Percentiles rank a stretch among this genome's conserved stretches.
These are phyloP conservation scores for Anisognathus igniventris DNA, from an alignment of 2,797 vertebrate genomes.

Conservation along the genomic window DNA sequence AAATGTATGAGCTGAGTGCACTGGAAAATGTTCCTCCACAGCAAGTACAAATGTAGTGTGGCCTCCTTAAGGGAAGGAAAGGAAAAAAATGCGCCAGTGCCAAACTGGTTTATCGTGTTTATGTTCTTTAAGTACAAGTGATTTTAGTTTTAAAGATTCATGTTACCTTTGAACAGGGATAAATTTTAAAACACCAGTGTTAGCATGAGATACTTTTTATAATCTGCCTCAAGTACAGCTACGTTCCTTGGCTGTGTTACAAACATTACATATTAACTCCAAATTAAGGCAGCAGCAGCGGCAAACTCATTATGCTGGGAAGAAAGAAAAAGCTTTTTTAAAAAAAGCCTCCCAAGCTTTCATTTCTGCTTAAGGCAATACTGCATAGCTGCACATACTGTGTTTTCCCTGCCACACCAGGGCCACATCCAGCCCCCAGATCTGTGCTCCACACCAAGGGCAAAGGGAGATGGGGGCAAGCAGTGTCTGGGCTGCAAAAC, in stretches of 20 bases:
- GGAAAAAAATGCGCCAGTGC: not conserved
- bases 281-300: slow-evolving; percentile 58
- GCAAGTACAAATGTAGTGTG: not conserved
- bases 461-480: not conserved
- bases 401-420: not conserved
- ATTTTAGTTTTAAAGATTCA: slow-evolving; percentile 56
- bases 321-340: not conserved
- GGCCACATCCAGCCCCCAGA: not conserved
- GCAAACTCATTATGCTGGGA: slow-evolving; percentile 41
- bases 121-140: slow-evolving; percentile 38
- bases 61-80: slow-evolving; percentile 13
- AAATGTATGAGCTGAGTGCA: not conserved
- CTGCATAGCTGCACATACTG: not conserved
- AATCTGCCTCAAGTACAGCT: slow-evolving; percentile 29
- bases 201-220: slow-evolving; percentile 42
- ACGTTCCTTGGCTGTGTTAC: slow-evolving; percentile 30
- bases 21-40: not conserved
- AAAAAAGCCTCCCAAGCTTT: not conserved
- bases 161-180: slow-evolving; percentile 55
- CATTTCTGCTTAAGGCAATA: slow-evolving; percentile 33
- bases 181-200: slow-evolving; percentile 37
- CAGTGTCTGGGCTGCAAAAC: not conserved
- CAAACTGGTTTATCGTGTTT: slow-evolving; percentile 62
- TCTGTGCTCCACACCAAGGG: not conserved
- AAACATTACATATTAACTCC: slow-evolving; percentile 63